Base-by-base conservation (phyloP, 2,888 invertebrate species). In the Cordilura impudica region DNA sequence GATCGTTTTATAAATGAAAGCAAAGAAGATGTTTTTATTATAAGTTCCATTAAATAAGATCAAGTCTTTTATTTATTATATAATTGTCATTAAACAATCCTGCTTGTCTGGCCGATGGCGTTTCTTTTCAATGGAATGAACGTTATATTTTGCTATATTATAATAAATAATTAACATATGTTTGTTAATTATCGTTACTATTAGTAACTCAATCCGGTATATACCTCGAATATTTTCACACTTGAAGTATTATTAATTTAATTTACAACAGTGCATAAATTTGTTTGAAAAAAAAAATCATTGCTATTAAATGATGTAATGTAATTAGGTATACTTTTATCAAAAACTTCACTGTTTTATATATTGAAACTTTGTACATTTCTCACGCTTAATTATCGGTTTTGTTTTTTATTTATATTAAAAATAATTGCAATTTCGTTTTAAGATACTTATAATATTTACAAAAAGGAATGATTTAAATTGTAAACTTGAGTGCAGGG, bases 181-280 rank as follows among this genome's bases (percentile, higher is more conserved):
- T 49, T 72, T 58, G 72, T 61, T 73, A 78, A 78, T 78, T 78
- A 73, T 63, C 35, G 51, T 53, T 7, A 18, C 31, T 61, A 63
- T 78, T 78, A 73, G 72, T 63, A 78, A 67, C 31, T 61, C 39
- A 76, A 70, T 54, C 74, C 35, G 23, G 19, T 51, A 51, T 49
- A 47, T 47, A 26, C 49, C 39, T 23, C 35, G 51, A 47, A 35
- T 53, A 47, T 65, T 69, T 60, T 26, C 58, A 71, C 58, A 72
- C 56, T 54, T 47, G n/a, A 66, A 35, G 26, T 73, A 51, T 69
- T 63, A 69, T 73, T 73, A 26, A 58, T 29, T 69, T 69, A 74
- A 72, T 65, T 70, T 65, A 47, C 65, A 73, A 65, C 45, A 65
- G 69, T 65, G 58, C n/a, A 14, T 35, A 19, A 49, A 63, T 31